Evolutionary conservation across 2,113 vertebrate species (phyloP), one percentile per base, ranked within the genome.

Genomic region (Malurus melanocephalus): DNA sequence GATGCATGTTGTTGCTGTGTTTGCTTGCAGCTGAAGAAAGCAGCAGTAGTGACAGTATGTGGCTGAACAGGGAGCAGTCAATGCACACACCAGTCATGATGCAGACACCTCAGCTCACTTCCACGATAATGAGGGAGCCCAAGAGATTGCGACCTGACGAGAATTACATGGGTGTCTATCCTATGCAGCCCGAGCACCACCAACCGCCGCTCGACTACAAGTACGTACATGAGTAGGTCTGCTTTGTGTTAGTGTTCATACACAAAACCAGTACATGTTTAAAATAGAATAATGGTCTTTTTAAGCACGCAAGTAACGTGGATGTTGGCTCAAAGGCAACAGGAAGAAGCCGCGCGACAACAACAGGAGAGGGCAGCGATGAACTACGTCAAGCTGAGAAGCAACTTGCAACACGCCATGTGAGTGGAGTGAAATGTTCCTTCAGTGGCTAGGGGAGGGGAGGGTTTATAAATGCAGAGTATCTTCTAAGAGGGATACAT

Each of bases 261-360:
- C 96, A 93, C 93, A 96, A 93, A 95, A 72, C 60, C 88, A 94
- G 95, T 95, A 95, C 95, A 77, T 96, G 94, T 97, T 97, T 97
- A 97, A 97, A 97, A 97, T 95, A 97, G 90, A 96, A 97, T 96
- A 96, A 97, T 97, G 96, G 97, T 96, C 91, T 96, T 89, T 95
- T 97, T 95, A 95, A 99, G 99, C 97, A 99, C 99, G 96, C 99
- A 99, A 98, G 99, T 99, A 97, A 99, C 99, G 97, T 99, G 99
- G 99, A 99, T 99, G 99, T 97, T 99, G 96, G 98, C 99, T 93
- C 99, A 99, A 97, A 98, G 99, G 96, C 99, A 99, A 96, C 98
- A 99, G 94, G 98, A 98, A 96, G 98, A 99, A 97, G 98, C 97
- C 81, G 97, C 98, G 57, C 98, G 98, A 90, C 98, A 99, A 89